Evolutionary conservation across 2,888 invertebrate genomes (phyloP).

Genomic region (Dione vanillae): DNA sequence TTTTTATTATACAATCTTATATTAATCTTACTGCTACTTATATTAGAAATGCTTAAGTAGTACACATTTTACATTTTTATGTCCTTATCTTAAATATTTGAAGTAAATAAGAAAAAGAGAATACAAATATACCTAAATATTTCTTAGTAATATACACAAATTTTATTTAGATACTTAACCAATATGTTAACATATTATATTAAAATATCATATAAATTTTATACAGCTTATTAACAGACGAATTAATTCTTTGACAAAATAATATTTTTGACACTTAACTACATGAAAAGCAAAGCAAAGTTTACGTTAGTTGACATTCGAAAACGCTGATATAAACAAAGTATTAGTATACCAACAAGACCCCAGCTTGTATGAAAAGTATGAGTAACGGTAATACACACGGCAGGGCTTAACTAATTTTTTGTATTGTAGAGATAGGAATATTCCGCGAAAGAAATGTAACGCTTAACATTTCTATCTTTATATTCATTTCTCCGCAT

Average conservation of each 20-base stretch:
- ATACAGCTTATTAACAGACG: too few species aligned
- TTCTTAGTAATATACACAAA: background rate
- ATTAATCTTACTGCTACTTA: background rate
- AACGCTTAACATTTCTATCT: slow-evolving; percentile 6
- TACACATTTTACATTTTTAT: background rate
- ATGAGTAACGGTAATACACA: background rate
- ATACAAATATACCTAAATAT: background rate
- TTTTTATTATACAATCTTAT: background rate
- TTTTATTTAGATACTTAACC: background rate
- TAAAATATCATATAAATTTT: too few species aligned
- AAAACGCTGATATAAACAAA: background rate
- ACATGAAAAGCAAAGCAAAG: too few species aligned
- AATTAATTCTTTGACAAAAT: background rate
- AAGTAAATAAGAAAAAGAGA: background rate
- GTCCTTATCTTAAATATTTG: background rate
- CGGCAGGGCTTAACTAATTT: background rate
- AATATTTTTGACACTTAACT: too few species aligned
- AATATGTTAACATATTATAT: too few species aligned
- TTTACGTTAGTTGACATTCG: background rate
- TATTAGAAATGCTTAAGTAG: background rate
- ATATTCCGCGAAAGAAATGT: background rate
- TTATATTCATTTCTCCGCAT: slow-evolving; percentile 25
- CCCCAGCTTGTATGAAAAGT: background rate
- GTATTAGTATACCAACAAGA: background rate
- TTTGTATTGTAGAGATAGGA: background rate